phyloP scores from a whole-genome alignment of 2,888 invertebrate species.

The Balanococcus diminutus region DNA sequence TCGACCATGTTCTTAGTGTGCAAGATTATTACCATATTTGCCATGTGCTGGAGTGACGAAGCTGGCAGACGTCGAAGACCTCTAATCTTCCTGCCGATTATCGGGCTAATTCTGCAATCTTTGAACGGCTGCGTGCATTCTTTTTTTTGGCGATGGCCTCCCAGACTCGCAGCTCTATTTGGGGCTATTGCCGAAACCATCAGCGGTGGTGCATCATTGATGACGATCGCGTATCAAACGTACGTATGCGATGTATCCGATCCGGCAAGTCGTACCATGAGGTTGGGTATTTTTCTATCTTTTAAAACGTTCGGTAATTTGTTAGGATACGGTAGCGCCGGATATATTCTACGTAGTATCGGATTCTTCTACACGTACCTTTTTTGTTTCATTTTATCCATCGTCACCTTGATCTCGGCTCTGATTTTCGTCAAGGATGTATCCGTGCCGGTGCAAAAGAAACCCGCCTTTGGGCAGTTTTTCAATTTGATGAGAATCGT shows the following conservation, averaged over 20 bases:
- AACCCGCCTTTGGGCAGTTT: not conserved
- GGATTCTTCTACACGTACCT: conserved; percentile 28
- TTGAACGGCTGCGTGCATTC: conserved; percentile 57
- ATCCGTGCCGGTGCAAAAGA: not conserved
- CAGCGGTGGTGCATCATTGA: not conserved
- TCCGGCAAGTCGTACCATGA: not conserved
- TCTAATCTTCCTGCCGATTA: conserved; percentile 56
- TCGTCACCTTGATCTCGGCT: not conserved
- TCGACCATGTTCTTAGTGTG: not conserved
- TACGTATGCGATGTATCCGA: not conserved
- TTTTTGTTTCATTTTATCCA: not conserved
- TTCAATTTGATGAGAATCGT: not conserved
- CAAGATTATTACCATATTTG: not conserved
- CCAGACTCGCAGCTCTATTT: not conserved
- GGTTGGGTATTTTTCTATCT: not conserved
- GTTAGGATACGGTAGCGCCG: not conserved
- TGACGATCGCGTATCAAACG: not conserved
- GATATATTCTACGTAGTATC: not conserved
- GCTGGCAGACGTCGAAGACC: conserved; percentile 54
- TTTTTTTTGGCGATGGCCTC: conserved; percentile 58
- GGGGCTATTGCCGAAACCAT: not conserved
- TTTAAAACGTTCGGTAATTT: not conserved
- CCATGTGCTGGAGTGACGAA: conserved; percentile 1
- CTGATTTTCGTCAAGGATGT: not conserved
- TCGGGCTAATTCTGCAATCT: conserved; percentile 57